Evolutionary conservation across 2,797 vertebrate genomes (phyloP), one percentile per base, ranked within the genome.

Genomic region (Gambusia yucatana): DNA sequence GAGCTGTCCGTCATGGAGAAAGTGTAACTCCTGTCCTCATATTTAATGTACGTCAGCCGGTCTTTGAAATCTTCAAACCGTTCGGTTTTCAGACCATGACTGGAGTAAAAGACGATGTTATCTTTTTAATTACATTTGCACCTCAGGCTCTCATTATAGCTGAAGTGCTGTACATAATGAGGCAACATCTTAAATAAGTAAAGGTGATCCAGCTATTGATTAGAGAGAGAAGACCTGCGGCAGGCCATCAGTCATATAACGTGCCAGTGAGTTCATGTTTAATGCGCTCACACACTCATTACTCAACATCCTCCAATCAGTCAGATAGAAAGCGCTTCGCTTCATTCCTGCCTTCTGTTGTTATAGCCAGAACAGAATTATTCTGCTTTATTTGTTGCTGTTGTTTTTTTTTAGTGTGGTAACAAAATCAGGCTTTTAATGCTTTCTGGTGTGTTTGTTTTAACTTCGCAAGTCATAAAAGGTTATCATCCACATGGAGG

Each of bases 131-230:
- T 93, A 93, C 87, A 91, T 88, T 93, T 89, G 84, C 86, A 81
- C 92, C 86, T 85, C 88, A 20, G 89, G 91, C 86, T 88, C 88
- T 92, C 84, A 90, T 93, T 89, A 89, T 83, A 86, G 84, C 84
- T 89, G 86, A 79, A 91, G 89, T 90, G 89, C 86, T 80, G 87
- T 83, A 91, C 89, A 88, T 93, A 93, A 93, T 92, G 91, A 92
- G 90, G 90, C 92, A 92, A 92, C 90, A 90, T 89, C 89, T 91
- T 93, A 89, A 93, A 93, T 94, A 92, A 93, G 89, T 91, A 91
- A 94, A 91, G 87, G 91, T 91, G 89, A 94, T 92, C 80, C 88
- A 36, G 84, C 83, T 90, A 93, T 94, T 93, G 92, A 94, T 94
- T 90, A 82, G 86, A 88, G 87, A 78, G 72, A 39, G 71, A 81